Evolutionary conservation across 2,113 vertebrate species (phyloP).

Genomic region (Mola mola): DNA sequence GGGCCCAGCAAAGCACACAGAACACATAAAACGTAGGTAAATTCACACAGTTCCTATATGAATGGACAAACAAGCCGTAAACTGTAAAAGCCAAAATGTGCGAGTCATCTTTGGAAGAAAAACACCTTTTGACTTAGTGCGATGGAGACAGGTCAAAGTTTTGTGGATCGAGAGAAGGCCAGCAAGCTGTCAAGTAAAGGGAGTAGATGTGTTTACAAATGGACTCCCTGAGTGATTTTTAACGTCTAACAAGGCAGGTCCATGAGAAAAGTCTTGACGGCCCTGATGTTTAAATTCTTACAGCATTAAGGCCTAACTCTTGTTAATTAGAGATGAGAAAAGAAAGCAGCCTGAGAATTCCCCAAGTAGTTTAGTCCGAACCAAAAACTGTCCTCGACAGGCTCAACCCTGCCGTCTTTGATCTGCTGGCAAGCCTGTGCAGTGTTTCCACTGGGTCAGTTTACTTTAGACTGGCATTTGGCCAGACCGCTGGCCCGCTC

Average conservation of each 20-base stretch:
- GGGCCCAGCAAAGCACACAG: no score
- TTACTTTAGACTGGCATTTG: slow-evolving; percentile 67
- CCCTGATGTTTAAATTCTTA: background rate
- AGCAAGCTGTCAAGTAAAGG: slow-evolving; percentile 27
- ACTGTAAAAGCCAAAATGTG: no score
- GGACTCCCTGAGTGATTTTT: slow-evolving; percentile 4
- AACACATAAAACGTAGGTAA: no score
- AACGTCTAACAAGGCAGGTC: slow-evolving; percentile 18
- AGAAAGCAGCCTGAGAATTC: background rate
- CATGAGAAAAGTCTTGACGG: background rate
- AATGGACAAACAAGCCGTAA: no score
- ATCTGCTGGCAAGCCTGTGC: slow-evolving; percentile 56
- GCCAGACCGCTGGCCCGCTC: slow-evolving; percentile 52
- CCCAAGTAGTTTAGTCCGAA: slow-evolving; percentile 12
- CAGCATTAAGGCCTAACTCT: background rate
- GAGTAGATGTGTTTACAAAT: slow-evolving; percentile 33
- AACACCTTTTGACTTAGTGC: slow-evolving; percentile 10
- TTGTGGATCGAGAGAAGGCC: slow-evolving; percentile 5
- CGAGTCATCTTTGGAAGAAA: background rate
- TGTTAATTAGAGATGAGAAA: background rate
- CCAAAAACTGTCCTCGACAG: slow-evolving; percentile 11
- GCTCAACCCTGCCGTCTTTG: slow-evolving; percentile 34
- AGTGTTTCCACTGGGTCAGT: slow-evolving; percentile 72
- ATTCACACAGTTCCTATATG: no score
- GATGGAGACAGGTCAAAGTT: background rate